A percentile compares a stretch with the other conserved stretches of the same genome.
Evolutionary conservation across 2,888 invertebrate species (phyloP).

Genomic region (Cheilosia vernalis): DNA sequence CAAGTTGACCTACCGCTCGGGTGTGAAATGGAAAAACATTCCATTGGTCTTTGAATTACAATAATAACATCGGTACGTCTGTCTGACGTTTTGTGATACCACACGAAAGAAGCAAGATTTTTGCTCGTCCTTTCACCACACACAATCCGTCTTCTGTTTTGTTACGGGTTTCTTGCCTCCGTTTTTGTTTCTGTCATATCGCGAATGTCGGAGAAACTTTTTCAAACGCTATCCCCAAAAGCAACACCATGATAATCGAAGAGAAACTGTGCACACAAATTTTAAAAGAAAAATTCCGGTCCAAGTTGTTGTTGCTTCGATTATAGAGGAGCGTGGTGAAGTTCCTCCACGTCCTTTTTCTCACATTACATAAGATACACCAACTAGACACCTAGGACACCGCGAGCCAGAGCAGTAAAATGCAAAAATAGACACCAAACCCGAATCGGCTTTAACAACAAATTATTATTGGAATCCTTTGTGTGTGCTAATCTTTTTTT

Average conservation of each 20-base stretch:
- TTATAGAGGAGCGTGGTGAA: constrained; percentile 58
- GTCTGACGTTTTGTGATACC: constrained; percentile 47
- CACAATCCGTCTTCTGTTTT: constrained; percentile 54
- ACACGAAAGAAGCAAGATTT: constrained; percentile 41
- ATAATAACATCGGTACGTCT: constrained; percentile 51
- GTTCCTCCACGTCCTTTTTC: constrained; percentile 65
- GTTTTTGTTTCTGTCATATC: constrained; percentile 11
- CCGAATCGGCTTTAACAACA: constrained; percentile 37
- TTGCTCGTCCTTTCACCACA: constrained; percentile 43
- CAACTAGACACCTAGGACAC: constrained; percentile 61
- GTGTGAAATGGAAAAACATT: constrained; percentile 29
- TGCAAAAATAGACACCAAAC: constrained; percentile 22
- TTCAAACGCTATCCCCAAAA: not conserved
- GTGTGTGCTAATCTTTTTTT: constrained; percentile 11
- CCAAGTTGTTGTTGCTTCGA: constrained; percentile 50
- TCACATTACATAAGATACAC: constrained; percentile 72
- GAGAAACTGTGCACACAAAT: constrained; percentile 1
- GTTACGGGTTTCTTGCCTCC: constrained; percentile 30
- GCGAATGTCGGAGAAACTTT: constrained; percentile 30
- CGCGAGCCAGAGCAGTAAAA: constrained; percentile 39
- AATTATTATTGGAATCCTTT: constrained; percentile 35
- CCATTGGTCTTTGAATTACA: constrained; percentile 48
- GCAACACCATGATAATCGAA: constrained; percentile 16
- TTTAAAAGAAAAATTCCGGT: constrained; percentile 34
- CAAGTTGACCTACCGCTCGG: not conserved